Evolutionary conservation across 2,113 vertebrate species (phyloP), one percentile per base, ranked within the genome.

Genomic region (Burhinus bistriatus): DNA sequence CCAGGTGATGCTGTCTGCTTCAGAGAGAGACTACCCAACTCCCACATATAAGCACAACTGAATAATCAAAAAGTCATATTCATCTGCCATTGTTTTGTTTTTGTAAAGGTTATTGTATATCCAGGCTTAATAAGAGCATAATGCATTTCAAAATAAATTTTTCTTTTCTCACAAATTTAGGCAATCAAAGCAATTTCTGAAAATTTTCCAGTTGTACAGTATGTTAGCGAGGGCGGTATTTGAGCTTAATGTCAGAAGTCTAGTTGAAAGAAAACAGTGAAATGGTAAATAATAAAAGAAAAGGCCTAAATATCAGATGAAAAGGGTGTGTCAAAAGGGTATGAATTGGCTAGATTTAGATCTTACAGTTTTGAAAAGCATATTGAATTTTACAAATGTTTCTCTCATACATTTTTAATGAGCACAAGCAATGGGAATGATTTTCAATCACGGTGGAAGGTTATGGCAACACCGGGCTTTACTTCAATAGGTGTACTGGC

Each of bases 71-170:
- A 78, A 17, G 14, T 42, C 23, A 6, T 38, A 45, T 79, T 66
- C 7, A 36, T 57, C 29, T 61, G 15, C 34, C 8, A 5, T 52
- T 36, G 9, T 55, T 93, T 85, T 14, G 2, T 9, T 70, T 79
- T 44, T 55, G 20, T 54, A 51, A 34, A 71, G 29, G 9, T 81
- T 73, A 16, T 4, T 71, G 7, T 38, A 61, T 45, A 73, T 18
- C 5, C 5, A 57, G 27, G 23, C 22, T 42, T 68, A 38, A 70
- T 38, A 58, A 70, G 12, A 68, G 1, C 0, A 0, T 13, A 45
- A 80, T 57, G 10, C 11, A 51, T 25, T 51, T 23, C 12, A 42
- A 79, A 92, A 44, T 36, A 20, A 5, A 6, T 51, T 68, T 51
- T 82, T 81, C 0, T 65, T 68, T 69, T 62, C n/a, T 88, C 22